These are phyloP conservation scores for Drosophila pachea DNA, from an alignment of 1,140 invertebrate species.

Conservation along the genomic window DNA sequence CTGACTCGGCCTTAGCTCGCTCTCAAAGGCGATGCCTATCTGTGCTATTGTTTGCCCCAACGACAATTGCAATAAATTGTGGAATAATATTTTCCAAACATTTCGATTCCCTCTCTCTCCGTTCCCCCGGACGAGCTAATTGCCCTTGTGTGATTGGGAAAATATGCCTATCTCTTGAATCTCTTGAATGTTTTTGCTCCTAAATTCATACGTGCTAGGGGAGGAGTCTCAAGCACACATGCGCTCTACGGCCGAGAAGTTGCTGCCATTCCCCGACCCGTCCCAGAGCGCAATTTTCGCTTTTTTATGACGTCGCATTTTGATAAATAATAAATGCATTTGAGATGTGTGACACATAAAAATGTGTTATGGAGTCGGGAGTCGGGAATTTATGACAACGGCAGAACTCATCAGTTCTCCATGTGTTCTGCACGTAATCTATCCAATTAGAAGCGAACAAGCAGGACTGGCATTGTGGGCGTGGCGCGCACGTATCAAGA, in stretches of 20 bases:
- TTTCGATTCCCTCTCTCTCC: background rate
- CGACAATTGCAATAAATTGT: slow-evolving; percentile 28
- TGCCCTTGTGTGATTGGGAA: no score
- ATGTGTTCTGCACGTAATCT: slow-evolving; percentile 33
- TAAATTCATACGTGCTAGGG: no score
- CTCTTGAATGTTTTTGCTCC: no score
- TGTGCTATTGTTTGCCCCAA: slow-evolving; percentile 27
- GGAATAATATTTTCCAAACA: background rate
- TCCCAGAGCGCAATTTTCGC: slow-evolving; percentile 45
- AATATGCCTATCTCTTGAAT: no score
- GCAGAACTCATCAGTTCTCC: slow-evolving; percentile 16
- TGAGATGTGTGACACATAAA: slow-evolving; percentile 15
- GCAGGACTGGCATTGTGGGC: slow-evolving; percentile 3
- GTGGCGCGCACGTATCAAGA: slow-evolving; percentile 43
- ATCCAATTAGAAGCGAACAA: slow-evolving; percentile 53
- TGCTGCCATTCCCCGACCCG: no score
- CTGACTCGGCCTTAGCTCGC: background rate
- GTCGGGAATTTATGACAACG: slow-evolving; percentile 45
- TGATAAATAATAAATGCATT: slow-evolving; percentile 67
- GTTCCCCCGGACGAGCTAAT: no score
- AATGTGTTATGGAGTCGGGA: slow-evolving; percentile 22
- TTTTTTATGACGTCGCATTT: slow-evolving; percentile 56
- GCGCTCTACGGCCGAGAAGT: no score
- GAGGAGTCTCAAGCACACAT: no score
- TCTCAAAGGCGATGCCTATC: background rate